Percentiles rank a stretch among this genome's conserved stretches.
These are phyloP conservation scores for Apoda limacodes DNA, from an alignment of 2,888 invertebrate genomes.

Conservation along the genomic window DNA sequence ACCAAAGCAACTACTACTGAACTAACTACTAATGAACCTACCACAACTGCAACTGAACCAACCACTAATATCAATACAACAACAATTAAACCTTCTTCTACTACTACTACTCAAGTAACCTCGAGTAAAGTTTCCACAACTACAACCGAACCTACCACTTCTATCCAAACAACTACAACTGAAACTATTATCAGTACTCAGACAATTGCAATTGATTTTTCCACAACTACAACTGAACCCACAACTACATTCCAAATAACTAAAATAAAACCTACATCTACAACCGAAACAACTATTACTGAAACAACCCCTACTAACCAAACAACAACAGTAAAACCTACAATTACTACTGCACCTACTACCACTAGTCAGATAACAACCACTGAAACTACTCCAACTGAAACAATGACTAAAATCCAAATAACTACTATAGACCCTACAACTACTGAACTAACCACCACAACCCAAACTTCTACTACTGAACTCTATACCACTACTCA, in stretches of 20 bases:
- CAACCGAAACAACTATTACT: too few relatives aligned
- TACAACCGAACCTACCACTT: not conserved
- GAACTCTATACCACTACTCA: not conserved
- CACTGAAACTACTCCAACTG: constrained; percentile 1
- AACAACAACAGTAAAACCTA: not conserved
- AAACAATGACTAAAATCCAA: not conserved
- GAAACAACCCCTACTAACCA: not conserved
- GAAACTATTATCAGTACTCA: not conserved
- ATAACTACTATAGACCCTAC: constrained; percentile 1
- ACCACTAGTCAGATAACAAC: not conserved
- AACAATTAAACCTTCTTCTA: too few relatives aligned
- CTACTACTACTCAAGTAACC: too few relatives aligned
- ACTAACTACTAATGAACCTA: not conserved
- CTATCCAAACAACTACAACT: not conserved
- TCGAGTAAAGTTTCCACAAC: too few relatives aligned
- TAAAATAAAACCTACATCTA: too few relatives aligned
- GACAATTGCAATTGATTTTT: too few relatives aligned
- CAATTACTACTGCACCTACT: constrained; percentile 3
- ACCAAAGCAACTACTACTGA: constrained; percentile 1
- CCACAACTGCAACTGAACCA: constrained; percentile 1
- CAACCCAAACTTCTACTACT: not conserved
- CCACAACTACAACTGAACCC: not conserved
- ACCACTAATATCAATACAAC: not conserved
- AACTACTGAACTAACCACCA: too few relatives aligned
- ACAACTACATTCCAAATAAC: not conserved